Evolutionary conservation across 2,888 invertebrate species (phyloP).

Genomic region (Pimpla rufipes): DNA sequence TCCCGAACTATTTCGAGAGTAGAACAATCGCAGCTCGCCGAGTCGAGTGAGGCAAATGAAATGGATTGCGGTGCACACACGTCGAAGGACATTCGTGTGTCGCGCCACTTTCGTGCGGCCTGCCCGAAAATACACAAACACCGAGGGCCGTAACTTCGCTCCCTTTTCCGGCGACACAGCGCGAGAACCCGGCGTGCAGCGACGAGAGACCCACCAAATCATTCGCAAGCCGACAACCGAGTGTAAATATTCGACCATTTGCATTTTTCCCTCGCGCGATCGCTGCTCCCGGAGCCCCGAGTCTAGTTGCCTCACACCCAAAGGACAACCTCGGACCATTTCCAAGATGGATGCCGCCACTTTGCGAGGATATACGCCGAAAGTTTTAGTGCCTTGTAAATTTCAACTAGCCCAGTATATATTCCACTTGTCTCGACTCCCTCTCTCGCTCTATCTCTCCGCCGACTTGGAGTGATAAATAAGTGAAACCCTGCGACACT

Average conservation of each 20-base stretch:
- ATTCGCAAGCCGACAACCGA: constrained; percentile 70
- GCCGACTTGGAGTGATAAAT: constrained; percentile 53
- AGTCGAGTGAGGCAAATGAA: constrained; percentile 33
- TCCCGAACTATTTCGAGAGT: constrained; percentile 42
- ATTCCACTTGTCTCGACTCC: constrained; percentile 47
- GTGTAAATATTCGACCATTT: constrained; percentile 82
- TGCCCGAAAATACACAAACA: constrained; percentile 61
- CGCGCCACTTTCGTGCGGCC: constrained; percentile 36
- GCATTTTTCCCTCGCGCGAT: constrained; percentile 75
- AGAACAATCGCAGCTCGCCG: constrained; percentile 27
- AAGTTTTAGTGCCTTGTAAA: constrained; percentile 83
- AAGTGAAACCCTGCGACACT: constrained; percentile 56
- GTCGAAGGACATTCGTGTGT: constrained; percentile 24
- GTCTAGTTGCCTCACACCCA: constrained; percentile 36
- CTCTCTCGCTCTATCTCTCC: constrained; percentile 23
- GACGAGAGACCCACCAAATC: constrained; percentile 62
- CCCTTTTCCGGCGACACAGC: constrained; percentile 17
- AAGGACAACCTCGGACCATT: constrained; percentile 73
- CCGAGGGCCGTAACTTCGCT: constrained; percentile 30
- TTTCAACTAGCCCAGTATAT: constrained; percentile 78
- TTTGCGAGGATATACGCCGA: constrained; percentile 81
- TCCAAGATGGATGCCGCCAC: constrained; percentile 83
- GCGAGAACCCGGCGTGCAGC: constrained; percentile 35
- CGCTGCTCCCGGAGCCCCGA: neutral
- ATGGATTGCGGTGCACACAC: constrained; percentile 4